Evolutionary conservation across 1,140 invertebrate species (phyloP).

Genomic region (Hypothenemus hampei): DNA sequence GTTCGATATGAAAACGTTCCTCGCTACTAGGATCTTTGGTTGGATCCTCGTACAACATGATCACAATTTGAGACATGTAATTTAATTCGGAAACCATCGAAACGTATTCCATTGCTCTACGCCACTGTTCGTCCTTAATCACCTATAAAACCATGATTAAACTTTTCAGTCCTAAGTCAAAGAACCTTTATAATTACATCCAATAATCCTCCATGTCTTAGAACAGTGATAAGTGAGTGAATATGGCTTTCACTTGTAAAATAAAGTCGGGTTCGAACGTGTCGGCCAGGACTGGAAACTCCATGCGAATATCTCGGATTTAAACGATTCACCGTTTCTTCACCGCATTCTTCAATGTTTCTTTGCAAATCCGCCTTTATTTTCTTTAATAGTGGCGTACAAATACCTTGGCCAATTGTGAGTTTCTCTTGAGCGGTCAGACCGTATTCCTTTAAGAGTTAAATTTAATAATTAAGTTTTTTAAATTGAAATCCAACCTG

Average conservation of each 20-base stretch:
- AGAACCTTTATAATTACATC: slow-evolving; percentile 59
- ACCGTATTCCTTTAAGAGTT: slow-evolving; percentile 87
- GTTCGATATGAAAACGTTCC: slow-evolving; percentile 91
- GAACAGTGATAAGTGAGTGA: slow-evolving; percentile 93
- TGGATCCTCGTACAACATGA: slow-evolving; percentile 99
- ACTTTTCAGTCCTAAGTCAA: background rate
- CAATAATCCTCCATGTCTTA: slow-evolving; percentile 88
- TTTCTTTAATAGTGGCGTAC: slow-evolving; percentile 93
- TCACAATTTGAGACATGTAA: slow-evolving; percentile 98
- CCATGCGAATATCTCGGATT: slow-evolving; percentile 98
- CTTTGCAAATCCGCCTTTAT: slow-evolving; percentile 92
- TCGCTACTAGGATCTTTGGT: slow-evolving; percentile 89
- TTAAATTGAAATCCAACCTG: slow-evolving; percentile 61
- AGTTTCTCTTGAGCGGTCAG: slow-evolving; percentile 93
- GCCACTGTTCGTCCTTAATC: slow-evolving; percentile 93
- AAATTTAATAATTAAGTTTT: background rate
- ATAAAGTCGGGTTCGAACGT: slow-evolving; percentile 94
- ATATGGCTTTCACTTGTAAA: slow-evolving; percentile 99
- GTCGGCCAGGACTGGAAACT: slow-evolving; percentile 94
- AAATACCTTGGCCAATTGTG: slow-evolving; percentile 95
- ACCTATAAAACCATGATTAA: slow-evolving; percentile 50
- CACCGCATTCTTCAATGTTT: slow-evolving; percentile 81
- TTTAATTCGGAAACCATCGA: slow-evolving; percentile 96
- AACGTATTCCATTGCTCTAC: slow-evolving; percentile 96
- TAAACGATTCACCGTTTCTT: slow-evolving; percentile 90